Evolutionary conservation across 2,113 vertebrate species (phyloP).

Genomic region (Anguilla japonica): DNA sequence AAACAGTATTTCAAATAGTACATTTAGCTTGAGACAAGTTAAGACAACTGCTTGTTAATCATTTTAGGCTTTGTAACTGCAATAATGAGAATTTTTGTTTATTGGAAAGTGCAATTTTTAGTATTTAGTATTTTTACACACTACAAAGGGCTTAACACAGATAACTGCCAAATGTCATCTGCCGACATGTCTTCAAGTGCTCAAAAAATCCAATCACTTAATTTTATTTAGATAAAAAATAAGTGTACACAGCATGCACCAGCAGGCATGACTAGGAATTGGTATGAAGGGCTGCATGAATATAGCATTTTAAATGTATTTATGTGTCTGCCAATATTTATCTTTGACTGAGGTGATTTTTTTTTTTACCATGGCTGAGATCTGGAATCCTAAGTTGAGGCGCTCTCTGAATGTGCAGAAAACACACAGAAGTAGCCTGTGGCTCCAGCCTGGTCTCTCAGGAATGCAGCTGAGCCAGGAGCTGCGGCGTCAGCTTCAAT

Average conservation of each 20-base stretch:
- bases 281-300: background rate
- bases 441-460: conserved; percentile 40
- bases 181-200: background rate
- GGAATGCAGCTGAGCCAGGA: conserved; percentile 15
- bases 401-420: background rate
- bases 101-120: too few relatives aligned
- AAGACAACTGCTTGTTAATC: too few relatives aligned
- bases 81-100: too few relatives aligned
- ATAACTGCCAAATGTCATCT: background rate
- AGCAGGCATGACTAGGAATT: background rate
- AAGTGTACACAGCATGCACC: background rate
- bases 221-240: background rate
- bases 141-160: too few relatives aligned
- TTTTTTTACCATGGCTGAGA: background rate
- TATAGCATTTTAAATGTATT: background rate
- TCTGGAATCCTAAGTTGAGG: background rate
- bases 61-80: too few relatives aligned
- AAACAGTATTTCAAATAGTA: too few relatives aligned
- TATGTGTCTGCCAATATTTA: background rate
- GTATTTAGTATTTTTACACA: too few relatives aligned
- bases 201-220: background rate
- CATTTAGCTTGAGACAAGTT: too few relatives aligned
- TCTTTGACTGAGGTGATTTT: conserved; percentile 28
- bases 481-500: background rate
- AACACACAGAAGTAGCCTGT: conserved; percentile 1